A percentile compares a stretch with the other conserved stretches of the same genome.
These are phyloP conservation scores for Macaca nemestrina DNA, from an alignment of 2,113 vertebrate species.

Conservation along the genomic window DNA sequence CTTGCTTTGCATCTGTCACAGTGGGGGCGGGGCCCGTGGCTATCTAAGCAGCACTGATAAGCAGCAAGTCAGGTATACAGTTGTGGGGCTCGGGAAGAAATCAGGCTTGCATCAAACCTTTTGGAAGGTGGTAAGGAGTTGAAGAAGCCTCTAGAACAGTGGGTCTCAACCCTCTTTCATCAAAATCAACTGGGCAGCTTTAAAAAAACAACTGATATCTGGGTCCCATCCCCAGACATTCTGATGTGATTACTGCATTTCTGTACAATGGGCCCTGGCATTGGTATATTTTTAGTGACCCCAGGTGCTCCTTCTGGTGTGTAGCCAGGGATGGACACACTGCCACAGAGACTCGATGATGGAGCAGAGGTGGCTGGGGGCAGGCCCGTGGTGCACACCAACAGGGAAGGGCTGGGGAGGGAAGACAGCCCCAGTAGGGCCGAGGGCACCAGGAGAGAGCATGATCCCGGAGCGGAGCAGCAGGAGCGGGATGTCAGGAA, in stretches of 20 bases:
- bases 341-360: neutral
- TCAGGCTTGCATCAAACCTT: neutral
- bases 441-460: neutral
- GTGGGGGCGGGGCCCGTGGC: neutral
- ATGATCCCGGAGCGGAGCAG: neutral
- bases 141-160: neutral
- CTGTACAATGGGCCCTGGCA: neutral
- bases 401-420: accelerated
- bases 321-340: neutral
- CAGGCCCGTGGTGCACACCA: neutral
- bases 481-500: accelerated
- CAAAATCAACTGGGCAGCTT: neutral
- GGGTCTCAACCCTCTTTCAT: neutral
- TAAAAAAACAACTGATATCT: neutral
- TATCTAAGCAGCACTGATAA: neutral
- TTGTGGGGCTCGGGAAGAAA: neutral
- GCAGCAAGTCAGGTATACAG: neutral
- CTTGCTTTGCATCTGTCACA: neutral
- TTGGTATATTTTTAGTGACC: neutral
- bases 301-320: neutral
- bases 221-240: neutral
- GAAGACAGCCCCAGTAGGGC: neutral
- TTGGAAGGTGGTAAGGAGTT: neutral
- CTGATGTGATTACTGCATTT: neutral
- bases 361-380: neutral